Conservation (phyloP, 2,888 invertebrate species). For the Eupithecia subumbrata region DNA sequence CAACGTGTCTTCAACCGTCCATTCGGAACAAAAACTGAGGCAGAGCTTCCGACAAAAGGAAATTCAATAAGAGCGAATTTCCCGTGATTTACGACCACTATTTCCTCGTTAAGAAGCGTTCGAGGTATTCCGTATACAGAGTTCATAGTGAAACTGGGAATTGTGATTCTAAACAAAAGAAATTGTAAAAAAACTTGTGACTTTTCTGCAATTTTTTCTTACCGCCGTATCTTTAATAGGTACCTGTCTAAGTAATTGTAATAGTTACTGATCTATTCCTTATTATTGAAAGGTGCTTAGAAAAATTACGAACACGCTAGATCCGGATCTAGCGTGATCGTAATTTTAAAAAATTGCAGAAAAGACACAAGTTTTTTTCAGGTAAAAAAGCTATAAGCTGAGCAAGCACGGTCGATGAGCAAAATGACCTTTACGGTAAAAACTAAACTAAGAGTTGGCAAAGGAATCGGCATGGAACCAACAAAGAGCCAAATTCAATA, state of each 20-base stretch:
- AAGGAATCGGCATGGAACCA: neutral
- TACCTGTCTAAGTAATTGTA: no score
- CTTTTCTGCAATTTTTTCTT: neutral
- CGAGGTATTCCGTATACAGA: conserved; percentile 70
- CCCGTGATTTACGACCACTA: conserved; percentile 82
- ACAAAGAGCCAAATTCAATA: neutral
- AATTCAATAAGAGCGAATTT: conserved; percentile 84
- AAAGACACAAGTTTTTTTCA: no score
- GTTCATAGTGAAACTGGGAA: conserved; percentile 57
- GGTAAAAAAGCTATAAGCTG: no score
- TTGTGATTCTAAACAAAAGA: conserved; percentile 32
- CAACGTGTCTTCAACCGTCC: conserved; percentile 65
- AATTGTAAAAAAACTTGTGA: conserved; percentile 7
- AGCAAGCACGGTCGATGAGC: no score
- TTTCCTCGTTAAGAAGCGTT: conserved; percentile 80
- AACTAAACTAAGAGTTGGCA: neutral
- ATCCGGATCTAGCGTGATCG: no score
- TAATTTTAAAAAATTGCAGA: no score
- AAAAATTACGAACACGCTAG: no score
- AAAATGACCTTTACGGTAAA: neutral
- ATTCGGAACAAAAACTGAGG: conserved; percentile 75
- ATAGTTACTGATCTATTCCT: no score
- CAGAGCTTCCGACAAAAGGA: conserved; percentile 76
- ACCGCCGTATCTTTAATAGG: no score
- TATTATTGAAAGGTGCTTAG: no score